Base-by-base conservation (phyloP, 1,140 invertebrate species). In the Drosophila aff. region DNA sequence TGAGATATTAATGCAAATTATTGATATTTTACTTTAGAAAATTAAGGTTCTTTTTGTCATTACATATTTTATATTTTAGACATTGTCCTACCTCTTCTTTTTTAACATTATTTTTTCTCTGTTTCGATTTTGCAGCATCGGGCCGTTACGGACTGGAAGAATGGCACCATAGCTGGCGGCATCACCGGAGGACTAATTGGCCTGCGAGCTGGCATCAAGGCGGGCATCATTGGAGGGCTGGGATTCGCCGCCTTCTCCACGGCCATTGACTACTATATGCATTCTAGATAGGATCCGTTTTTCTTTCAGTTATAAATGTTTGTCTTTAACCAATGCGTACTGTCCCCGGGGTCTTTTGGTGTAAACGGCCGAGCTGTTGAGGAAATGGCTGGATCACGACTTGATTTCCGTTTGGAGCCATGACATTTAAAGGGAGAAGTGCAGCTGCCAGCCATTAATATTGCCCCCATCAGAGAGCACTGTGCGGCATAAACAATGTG, bases 211-310 rank as follows among this genome's bases (percentile, higher is more conserved):
- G 98, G 98, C 75, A 93, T 99, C 23, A 98, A 98, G 94, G 98
- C 98, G 61, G 98, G 98, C 26, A 75, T 99, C 47, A 93, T 99
- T 78, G 98, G 98, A 52, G 98, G 98, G 43, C 96, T 96, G 52
- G 98, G 98, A 36, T 99, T 99, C 95, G 98, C 98, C 67, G 96
- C 97, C 57, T 99, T 99, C 93, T 99, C 98, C 43, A 98, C 98
- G 41, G 95, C 95, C 0, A 99, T 99, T 83, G 98, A 99, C 92
- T 98, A 99, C 93, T 99, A 98, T 90, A 97, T 99, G 96, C 96
- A 91, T 63, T 76, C 77, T 66, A 91, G 92, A 91, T 91, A 93
- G 68, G 41, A 43, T 41, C 50, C 43, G 16, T 43, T 46, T 49
- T 33, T 57, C 36, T 74, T 76, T 44, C 50, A 68, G 47, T 53